phyloP scores from a whole-genome alignment of 2,113 vertebrate species.

The Dipodomys merriami region DNA sequence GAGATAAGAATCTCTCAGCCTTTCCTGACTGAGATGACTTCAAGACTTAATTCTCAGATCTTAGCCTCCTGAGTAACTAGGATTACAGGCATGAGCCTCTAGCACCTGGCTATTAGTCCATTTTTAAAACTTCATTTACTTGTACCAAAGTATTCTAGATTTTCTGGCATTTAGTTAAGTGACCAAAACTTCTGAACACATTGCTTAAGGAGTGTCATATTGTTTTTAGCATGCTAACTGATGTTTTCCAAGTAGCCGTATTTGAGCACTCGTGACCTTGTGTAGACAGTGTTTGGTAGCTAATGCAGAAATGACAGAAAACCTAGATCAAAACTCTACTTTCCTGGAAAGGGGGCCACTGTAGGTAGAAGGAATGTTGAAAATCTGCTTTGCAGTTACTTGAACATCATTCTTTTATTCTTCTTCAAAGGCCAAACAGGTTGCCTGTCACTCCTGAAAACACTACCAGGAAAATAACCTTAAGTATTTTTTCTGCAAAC shows the following conservation, averaged over 20 bases:
- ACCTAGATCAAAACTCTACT: not conserved
- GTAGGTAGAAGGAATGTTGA: not conserved
- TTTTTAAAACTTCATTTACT: not conserved
- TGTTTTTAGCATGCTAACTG: not conserved
- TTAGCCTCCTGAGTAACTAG: too few species aligned
- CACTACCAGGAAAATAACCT: not conserved
- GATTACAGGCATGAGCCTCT: too few species aligned
- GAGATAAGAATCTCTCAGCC: too few species aligned
- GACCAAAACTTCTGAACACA: not conserved
- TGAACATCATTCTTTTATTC: conserved; percentile 29
- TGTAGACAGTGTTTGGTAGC: not conserved
- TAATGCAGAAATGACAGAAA: not conserved
- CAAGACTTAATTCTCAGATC: too few species aligned
- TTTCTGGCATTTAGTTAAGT: conserved; percentile 6
- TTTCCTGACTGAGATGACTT: too few species aligned
- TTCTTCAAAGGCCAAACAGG: conserved; percentile 58
- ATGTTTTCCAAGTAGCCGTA: not conserved
- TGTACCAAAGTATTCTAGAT: not conserved
- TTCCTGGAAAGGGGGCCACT: not conserved
- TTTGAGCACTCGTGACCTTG: not conserved
- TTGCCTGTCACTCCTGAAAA: conserved; percentile 55
- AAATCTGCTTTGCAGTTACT: conserved; percentile 52
- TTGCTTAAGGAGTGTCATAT: not conserved
- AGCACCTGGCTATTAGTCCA: not conserved
- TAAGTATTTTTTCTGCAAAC: not conserved